A percentile compares a stretch with the other conserved stretches of the same genome.
Conservation (phyloP, 2,113 vertebrate genomes). For the Poecile atricapillus region DNA sequence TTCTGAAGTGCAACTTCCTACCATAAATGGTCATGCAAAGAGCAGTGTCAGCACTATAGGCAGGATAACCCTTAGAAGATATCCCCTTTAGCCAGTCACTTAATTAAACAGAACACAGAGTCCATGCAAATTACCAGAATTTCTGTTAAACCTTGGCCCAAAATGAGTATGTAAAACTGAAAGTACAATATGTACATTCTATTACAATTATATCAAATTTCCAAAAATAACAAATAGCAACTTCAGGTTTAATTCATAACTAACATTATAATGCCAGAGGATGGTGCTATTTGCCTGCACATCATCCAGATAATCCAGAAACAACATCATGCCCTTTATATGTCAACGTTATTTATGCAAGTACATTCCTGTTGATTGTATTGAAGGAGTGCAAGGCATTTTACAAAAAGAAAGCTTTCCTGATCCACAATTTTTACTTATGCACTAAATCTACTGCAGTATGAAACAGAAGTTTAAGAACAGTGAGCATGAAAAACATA, state of each 20-base stretch:
- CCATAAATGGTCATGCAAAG: constrained; percentile 62
- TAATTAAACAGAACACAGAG: background rate
- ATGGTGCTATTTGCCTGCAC: constrained; percentile 53
- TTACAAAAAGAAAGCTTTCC: background rate
- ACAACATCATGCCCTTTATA: background rate
- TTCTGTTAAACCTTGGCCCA: constrained; percentile 61
- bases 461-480: background rate
- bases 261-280: constrained; percentile 27
- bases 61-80: constrained; percentile 24
- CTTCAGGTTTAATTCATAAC: background rate
- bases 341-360: accelerated
- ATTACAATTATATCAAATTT: constrained; percentile 19
- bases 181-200: constrained; percentile 59
- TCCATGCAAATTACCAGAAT: constrained; percentile 56
- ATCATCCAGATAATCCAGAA: background rate
- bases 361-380: background rate
- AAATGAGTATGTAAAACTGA: constrained; percentile 70
- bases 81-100: background rate
- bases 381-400: background rate
- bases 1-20: constrained; percentile 43
- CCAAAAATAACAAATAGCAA: constrained; percentile 45
- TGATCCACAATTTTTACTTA: background rate
- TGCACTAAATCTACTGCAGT: background rate
- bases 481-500: background rate
- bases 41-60: constrained; percentile 51